A percentile compares a stretch with the other conserved stretches of the same genome.
Conservation (phyloP, 2,797 vertebrate genomes). For the Hippocampus kuda region DNA sequence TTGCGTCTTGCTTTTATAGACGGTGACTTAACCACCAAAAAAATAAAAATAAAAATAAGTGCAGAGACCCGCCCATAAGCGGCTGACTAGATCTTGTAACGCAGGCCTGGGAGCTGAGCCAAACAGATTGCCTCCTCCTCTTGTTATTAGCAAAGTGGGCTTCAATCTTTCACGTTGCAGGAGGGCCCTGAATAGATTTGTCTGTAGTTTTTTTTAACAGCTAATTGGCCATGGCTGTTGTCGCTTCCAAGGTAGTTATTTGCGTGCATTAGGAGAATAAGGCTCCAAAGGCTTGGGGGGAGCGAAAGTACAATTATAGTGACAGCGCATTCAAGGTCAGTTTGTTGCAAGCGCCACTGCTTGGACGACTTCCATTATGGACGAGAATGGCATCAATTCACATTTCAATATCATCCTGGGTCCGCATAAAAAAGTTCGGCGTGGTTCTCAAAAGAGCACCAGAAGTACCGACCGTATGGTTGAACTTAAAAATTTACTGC, state of each 20-base stretch:
- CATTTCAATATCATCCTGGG: neutral
- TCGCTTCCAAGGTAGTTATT: constrained; percentile 66
- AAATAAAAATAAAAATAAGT: neutral
- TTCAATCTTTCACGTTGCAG: constrained; percentile 61
- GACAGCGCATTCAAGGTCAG: constrained; percentile 4
- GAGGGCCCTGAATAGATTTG: constrained; percentile 62
- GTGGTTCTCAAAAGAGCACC: too few relatives aligned
- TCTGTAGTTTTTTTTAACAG: constrained; percentile 56
- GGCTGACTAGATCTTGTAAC: constrained; percentile 34
- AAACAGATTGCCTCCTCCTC: constrained; percentile 46
- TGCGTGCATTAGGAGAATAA: constrained; percentile 60
- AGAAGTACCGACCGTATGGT: too few relatives aligned
- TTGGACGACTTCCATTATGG: constrained; percentile 26
- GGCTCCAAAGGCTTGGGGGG: constrained; percentile 39
- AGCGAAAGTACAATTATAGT: constrained; percentile 31
- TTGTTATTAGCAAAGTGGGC: constrained; percentile 58
- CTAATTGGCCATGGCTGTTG: constrained; percentile 70
- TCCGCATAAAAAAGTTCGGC: too few relatives aligned
- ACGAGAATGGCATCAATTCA: constrained; percentile 7
- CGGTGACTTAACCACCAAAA: neutral
- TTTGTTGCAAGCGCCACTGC: constrained; percentile 38
- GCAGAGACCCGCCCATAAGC: neutral
- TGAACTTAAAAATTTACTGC: too few relatives aligned
- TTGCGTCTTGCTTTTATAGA: neutral
- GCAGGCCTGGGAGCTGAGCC: constrained; percentile 31